A percentile compares a stretch with the other conserved stretches of the same genome.
Conservation (phyloP, 1,140 invertebrate genomes). For the Achatina immaculata region DNA sequence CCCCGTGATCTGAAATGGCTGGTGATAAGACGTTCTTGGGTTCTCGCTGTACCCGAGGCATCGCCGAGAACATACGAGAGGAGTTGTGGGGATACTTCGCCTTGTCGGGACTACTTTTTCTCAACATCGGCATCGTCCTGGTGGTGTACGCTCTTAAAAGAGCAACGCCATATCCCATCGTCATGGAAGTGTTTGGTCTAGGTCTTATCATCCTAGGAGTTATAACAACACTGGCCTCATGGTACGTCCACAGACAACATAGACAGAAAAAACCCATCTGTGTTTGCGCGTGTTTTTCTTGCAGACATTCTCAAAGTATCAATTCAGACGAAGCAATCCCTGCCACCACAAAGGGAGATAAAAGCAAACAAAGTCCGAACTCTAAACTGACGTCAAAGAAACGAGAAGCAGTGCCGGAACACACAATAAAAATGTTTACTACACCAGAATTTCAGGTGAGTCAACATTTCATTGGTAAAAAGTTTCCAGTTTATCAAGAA, state of each 20-base stretch:
- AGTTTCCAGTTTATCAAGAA: too few relatives aligned
- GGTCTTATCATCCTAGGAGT: constrained; percentile 19
- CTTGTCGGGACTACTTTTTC: neutral
- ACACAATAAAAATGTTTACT: neutral
- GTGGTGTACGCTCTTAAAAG: constrained; percentile 19
- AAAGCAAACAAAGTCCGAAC: too few relatives aligned
- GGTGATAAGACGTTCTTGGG: constrained; percentile 6
- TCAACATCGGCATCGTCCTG: constrained; percentile 16
- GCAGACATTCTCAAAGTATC: neutral
- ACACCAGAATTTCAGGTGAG: constrained; percentile 8
- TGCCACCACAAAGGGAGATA: too few relatives aligned
- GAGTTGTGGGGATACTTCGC: constrained; percentile 27
- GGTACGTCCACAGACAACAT: constrained; percentile 21
- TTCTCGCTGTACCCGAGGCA: neutral
- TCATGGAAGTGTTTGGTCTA: constrained; percentile 2
- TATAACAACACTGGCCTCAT: constrained; percentile 19
- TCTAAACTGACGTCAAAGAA: neutral
- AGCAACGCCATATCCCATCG: neutral
- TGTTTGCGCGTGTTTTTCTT: neutral
- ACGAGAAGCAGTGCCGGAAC: neutral
- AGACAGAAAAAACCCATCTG: neutral
- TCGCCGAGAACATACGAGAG: constrained; percentile 11
- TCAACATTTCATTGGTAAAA: too few relatives aligned
- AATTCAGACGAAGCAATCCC: too few relatives aligned
- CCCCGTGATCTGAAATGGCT: too few relatives aligned